A percentile compares a stretch with the other conserved stretches of the same genome.
phyloP scores from a whole-genome alignment of 1,140 invertebrate species.

The Himalopsyche phryganea region DNA sequence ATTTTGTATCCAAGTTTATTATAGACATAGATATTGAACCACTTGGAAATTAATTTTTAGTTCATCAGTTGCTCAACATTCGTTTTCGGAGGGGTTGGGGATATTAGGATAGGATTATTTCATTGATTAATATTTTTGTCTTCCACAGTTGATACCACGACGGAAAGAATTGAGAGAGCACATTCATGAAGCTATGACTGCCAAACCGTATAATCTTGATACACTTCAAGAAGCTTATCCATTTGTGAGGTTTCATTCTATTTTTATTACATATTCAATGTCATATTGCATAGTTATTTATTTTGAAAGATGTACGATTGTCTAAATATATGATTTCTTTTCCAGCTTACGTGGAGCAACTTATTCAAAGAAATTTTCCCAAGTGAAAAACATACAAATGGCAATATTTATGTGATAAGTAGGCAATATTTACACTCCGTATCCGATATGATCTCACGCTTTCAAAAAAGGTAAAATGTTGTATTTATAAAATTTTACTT shows the following conservation, averaged over 20 bases:
- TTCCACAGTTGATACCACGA: constrained; percentile 38
- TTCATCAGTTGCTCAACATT: no score
- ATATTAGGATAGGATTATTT: no score
- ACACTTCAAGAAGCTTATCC: constrained; percentile 35
- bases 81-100: no score
- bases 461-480: constrained; percentile 39
- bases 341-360: constrained; percentile 38
- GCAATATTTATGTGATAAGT: constrained; percentile 37
- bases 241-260: constrained; percentile 32
- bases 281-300: no score
- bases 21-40: no score
- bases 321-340: constrained; percentile 12
- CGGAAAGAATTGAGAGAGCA: constrained; percentile 37
- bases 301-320: no score
- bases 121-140: no score
- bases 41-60: no score
- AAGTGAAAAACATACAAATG: constrained; percentile 26
- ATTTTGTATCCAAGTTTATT: no score
- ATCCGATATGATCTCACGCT: constrained; percentile 33
- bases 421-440: constrained; percentile 36
- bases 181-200: constrained; percentile 29
- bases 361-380: constrained; percentile 37
- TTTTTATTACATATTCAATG: no score
- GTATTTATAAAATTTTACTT: no score
- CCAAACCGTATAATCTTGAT: constrained; percentile 29